These are phyloP conservation scores for Netelia fuscicornis DNA, from an alignment of 2,888 invertebrate species.

Conservation along the genomic window DNA sequence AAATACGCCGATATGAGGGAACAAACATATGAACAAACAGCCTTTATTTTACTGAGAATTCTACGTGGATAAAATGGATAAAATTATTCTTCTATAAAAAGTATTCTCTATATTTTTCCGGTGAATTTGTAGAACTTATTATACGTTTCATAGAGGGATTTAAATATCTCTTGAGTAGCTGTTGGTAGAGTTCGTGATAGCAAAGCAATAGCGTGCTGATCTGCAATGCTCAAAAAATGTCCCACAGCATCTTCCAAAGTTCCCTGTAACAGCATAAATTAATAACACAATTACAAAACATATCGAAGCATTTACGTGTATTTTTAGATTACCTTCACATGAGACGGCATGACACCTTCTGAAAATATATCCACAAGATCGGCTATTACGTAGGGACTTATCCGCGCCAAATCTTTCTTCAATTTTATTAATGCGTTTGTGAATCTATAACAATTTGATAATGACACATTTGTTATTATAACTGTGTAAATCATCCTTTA, in stretches of 20 bases:
- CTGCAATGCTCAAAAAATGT: slow-evolving; percentile 79
- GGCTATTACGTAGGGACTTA: slow-evolving; percentile 79
- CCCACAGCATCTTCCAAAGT: slow-evolving; percentile 78
- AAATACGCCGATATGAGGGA: neutral
- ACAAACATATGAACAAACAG: neutral
- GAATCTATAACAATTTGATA: slow-evolving; percentile 52
- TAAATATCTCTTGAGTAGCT: slow-evolving; percentile 79
- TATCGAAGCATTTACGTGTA: neutral
- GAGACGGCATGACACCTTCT: slow-evolving; percentile 72
- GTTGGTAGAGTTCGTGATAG: slow-evolving; percentile 78
- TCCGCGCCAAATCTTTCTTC: slow-evolving; percentile 77
- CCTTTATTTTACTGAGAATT: neutral
- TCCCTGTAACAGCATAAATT: slow-evolving; percentile 66
- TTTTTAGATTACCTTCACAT: slow-evolving; percentile 77
- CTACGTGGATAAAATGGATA: slow-evolving; percentile 10
- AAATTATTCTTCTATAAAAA: slow-evolving; percentile 8
- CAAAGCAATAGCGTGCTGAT: slow-evolving; percentile 78
- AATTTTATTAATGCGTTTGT: slow-evolving; percentile 76
- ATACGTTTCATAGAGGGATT: slow-evolving; percentile 77
- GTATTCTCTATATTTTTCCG: slow-evolving; percentile 78
- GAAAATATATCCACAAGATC: slow-evolving; percentile 79
- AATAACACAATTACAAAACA: slow-evolving; percentile 22
- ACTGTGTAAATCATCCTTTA: too few relatives aligned
- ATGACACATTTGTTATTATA: too few relatives aligned
- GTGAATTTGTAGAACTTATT: slow-evolving; percentile 81